phyloP scores from a whole-genome alignment of 2,797 vertebrate species.

The Eospalax fontanierii region DNA sequence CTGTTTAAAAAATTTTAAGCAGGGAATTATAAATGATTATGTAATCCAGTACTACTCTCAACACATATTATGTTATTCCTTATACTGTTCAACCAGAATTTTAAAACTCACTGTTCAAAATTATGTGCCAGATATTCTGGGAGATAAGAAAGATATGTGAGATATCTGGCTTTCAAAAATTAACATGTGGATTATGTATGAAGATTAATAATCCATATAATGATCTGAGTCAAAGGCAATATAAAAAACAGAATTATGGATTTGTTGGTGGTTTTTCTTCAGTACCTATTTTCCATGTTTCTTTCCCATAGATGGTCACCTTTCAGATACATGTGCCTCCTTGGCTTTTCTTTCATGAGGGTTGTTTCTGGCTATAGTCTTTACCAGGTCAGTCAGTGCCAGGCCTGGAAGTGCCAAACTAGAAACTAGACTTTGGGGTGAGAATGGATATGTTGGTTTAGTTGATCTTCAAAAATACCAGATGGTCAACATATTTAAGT shows the following conservation, averaged over 20 bases:
- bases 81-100: too few relatives aligned
- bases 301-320: background rate
- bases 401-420: background rate
- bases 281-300: constrained; percentile 18
- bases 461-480: background rate
- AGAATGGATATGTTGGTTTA: background rate
- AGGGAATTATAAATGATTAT: too few relatives aligned
- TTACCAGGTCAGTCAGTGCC: background rate
- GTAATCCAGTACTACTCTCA: too few relatives aligned
- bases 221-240: constrained; percentile 39
- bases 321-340: background rate
- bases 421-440: background rate
- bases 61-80: too few relatives aligned
- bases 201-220: background rate
- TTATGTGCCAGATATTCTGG: too few relatives aligned
- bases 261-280: background rate
- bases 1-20: too few relatives aligned
- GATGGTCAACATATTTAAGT: constrained; percentile 7
- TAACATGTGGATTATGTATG: background rate
- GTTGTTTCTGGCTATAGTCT: constrained; percentile 12
- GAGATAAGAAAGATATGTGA: background rate
- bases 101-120: too few relatives aligned
- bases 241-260: constrained; percentile 23
- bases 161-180: constrained; percentile 13
- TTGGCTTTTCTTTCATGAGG: background rate